Percentiles rank a stretch among this genome's conserved stretches.
Conservation (phyloP, 2,113 vertebrate genomes). For the Cololabis saira region DNA sequence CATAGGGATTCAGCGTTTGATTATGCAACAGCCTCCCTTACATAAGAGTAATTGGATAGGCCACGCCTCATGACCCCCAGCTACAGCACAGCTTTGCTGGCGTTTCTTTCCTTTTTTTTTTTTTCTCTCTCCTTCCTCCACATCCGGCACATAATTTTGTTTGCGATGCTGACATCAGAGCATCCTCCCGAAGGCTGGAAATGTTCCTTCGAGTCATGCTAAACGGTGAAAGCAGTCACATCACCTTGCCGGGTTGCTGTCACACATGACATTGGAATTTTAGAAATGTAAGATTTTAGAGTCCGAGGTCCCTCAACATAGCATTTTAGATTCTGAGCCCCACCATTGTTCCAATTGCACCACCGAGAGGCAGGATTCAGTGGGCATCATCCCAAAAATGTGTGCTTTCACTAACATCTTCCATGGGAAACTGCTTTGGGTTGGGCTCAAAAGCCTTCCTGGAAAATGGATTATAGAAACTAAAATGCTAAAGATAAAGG, state of each 20-base stretch:
- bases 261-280: slow-evolving; percentile 21
- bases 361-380: neutral
- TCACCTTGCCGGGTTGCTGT: slow-evolving; percentile 33
- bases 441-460: neutral
- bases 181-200: slow-evolving; percentile 12
- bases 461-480: neutral
- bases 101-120: slow-evolving; percentile 8
- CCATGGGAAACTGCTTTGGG: slow-evolving; percentile 10
- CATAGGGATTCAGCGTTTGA: slow-evolving; percentile 46
- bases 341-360: neutral
- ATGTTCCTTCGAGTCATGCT: slow-evolving; percentile 26
- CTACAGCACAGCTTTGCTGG: slow-evolving; percentile 12
- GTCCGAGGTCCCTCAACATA: neutral
- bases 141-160: slow-evolving; percentile 18
- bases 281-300: neutral
- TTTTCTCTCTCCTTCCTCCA: neutral
- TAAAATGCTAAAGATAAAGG: neutral
- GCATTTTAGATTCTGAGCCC: slow-evolving; percentile 10
- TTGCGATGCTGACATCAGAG: slow-evolving; percentile 34
- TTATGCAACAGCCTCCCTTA: slow-evolving; percentile 63
- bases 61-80: slow-evolving; percentile 43
- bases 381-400: neutral
- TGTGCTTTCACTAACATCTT: neutral
- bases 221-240: slow-evolving; percentile 21
- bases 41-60: slow-evolving; percentile 60